Evolutionary conservation across 1,140 invertebrate species (phyloP), one percentile per base, ranked within the genome.

Genomic region (Tetranychus cinnabarinus): DNA sequence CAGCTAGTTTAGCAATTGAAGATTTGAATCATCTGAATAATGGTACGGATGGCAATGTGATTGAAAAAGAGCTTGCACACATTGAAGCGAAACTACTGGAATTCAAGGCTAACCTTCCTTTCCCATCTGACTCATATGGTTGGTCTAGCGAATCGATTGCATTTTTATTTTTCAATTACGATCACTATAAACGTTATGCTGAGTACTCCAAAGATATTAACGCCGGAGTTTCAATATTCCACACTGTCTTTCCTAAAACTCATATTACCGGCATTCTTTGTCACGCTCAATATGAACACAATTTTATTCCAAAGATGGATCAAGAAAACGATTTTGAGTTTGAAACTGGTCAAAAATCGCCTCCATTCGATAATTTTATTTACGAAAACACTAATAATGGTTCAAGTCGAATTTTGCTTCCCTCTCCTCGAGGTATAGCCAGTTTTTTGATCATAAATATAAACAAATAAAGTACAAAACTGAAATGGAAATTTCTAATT

Each of bases 221-320:
- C n/a, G 4, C 56, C 5, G 56, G 56, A 35, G 34, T 57, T 57
- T 15, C 13, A 6, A 39, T 39, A 8, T 36, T 57, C 36, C 15
- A 57, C 10, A 35, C 5, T 7, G 15, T 39, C 15, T 57, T 57
- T 37, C 56, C 56, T 5, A 57, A 39, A 36, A 39, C 56, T 31
- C 13, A 57, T n/a, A 35, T 57, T 13, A 57, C 33, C 6, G 56
- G 56, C 10, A 5, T 57, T 5, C 33, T 57, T 15, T n/a, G 13
- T 57, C 56, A 57, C 37, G 56, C 56, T n/a, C 56, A 57, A 57
- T 57, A 57, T 37, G 8, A 57, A 39, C 36, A 57, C 56, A 57
- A 57, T 39, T 57, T 13, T n/a, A n/a, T 4, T 6, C 6, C 7
- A 39, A 35, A 57, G 13, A 57, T 57, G 12, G 31, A 57, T n/a